These are phyloP conservation scores for Sminthurides bifidus DNA, from an alignment of 1,140 invertebrate species.

Conservation along the genomic window DNA sequence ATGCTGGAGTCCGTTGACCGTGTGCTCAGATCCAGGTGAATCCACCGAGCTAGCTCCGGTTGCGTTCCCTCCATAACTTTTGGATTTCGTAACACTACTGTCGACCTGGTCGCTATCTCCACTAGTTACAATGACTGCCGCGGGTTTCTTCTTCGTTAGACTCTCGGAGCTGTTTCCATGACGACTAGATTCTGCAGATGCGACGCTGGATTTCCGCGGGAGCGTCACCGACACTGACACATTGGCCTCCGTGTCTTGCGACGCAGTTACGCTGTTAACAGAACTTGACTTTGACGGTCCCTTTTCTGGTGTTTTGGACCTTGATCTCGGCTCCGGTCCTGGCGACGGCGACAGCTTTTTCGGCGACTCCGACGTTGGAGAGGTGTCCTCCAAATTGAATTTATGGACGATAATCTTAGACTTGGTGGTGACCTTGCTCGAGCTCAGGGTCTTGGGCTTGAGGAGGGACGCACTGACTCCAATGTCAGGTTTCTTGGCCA, in stretches of 20 bases:
- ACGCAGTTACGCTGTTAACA: not conserved
- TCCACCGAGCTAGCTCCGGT: not conserved
- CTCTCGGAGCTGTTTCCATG: no score
- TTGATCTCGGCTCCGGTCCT: not conserved
- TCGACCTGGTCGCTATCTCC: no score
- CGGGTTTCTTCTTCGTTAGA: no score
- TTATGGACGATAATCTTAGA: slow-evolving; percentile 8
- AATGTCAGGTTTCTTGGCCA: not conserved
- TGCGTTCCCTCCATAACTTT: not conserved
- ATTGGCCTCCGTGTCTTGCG: no score
- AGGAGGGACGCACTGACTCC: not conserved
- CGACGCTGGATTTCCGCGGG: no score
- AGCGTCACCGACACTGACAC: no score
- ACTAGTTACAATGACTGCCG: no score
- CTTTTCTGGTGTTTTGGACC: not conserved
- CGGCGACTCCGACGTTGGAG: not conserved
- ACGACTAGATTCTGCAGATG: no score
- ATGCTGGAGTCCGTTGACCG: no score
- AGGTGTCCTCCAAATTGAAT: not conserved
- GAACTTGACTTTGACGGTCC: not conserved
- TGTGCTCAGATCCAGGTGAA: not conserved
- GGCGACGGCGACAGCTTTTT: not conserved
- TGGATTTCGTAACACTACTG: not conserved
- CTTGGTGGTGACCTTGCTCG: not conserved
- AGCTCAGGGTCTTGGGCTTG: slow-evolving; percentile 3